phyloP scores from a whole-genome alignment of 1,140 invertebrate genomes.

The Sycophaga agraensis region DNA sequence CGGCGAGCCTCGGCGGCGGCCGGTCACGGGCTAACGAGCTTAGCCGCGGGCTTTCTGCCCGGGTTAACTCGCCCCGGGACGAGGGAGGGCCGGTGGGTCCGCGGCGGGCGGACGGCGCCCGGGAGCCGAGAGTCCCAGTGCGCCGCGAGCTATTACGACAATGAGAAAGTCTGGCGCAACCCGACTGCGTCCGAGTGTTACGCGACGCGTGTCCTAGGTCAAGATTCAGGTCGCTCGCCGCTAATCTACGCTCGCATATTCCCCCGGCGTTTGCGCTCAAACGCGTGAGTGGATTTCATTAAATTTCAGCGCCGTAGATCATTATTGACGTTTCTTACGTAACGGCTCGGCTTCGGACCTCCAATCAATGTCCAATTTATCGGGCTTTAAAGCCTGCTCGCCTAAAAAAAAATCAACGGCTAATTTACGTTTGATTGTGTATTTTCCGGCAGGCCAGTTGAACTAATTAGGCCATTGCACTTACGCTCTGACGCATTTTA shows the following conservation, averaged over 20 bases:
- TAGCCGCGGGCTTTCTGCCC: not conserved
- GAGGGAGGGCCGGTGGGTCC: conserved; percentile 1
- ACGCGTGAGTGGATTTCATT: too few relatives aligned
- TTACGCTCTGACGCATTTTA: conserved; percentile 1
- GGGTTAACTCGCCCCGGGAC: too few relatives aligned
- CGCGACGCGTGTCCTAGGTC: conserved; percentile 39
- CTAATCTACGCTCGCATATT: conserved; percentile 10
- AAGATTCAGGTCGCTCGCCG: conserved; percentile 40
- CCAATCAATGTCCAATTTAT: too few relatives aligned
- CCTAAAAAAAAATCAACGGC: too few relatives aligned
- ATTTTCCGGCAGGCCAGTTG: not conserved
- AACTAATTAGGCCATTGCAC: conserved; percentile 24
- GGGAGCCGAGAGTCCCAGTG: too few relatives aligned
- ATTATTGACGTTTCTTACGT: too few relatives aligned
- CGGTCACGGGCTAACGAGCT: not conserved
- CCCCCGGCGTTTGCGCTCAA: too few relatives aligned
- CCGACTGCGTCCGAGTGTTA: conserved; percentile 38
- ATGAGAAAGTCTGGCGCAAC: not conserved
- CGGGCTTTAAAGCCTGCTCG: too few relatives aligned
- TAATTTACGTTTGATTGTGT: not conserved
- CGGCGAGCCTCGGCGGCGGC: not conserved
- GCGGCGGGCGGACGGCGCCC: not conserved
- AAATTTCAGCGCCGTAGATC: too few relatives aligned
- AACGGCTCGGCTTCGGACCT: too few relatives aligned
- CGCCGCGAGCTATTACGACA: too few relatives aligned